Evolutionary conservation across 2,797 vertebrate species (phyloP).

Genomic region (Poecilia velifera): DNA sequence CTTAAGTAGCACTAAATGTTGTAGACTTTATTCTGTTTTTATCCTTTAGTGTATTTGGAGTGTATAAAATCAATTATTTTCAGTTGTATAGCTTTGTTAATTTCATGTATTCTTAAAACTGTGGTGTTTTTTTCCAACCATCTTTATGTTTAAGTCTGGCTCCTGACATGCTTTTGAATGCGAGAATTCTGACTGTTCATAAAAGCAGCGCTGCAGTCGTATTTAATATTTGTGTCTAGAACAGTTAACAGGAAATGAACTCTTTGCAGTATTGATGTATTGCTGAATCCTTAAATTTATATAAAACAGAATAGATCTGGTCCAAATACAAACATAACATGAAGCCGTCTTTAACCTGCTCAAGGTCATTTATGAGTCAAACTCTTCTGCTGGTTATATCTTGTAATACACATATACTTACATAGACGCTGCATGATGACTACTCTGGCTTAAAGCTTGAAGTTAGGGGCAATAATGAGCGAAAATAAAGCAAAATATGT

Average conservation of each 20-base stretch:
- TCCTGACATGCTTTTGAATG: background rate
- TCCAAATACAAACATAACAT: background rate
- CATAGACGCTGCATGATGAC: background rate
- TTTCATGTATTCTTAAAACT: background rate
- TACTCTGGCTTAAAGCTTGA: background rate
- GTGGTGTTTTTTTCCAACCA: background rate
- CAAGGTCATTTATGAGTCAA: background rate
- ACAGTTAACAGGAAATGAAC: background rate
- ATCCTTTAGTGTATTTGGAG: background rate
- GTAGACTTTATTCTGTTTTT: background rate
- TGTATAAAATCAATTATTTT: background rate
- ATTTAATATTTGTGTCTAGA: background rate
- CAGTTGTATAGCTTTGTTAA: background rate
- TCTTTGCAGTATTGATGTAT: background rate
- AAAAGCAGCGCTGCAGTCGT: background rate
- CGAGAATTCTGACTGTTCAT: background rate
- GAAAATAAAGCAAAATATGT: background rate
- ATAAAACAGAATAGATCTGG: background rate
- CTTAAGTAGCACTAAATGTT: background rate
- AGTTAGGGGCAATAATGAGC: background rate
- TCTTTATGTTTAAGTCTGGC: background rate
- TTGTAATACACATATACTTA: background rate
- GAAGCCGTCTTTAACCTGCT: background rate
- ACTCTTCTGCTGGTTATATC: background rate
- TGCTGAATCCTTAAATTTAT: background rate